Conservation (phyloP, 2,113 vertebrate genomes). For the Anarhynchus alexandrinus region DNA sequence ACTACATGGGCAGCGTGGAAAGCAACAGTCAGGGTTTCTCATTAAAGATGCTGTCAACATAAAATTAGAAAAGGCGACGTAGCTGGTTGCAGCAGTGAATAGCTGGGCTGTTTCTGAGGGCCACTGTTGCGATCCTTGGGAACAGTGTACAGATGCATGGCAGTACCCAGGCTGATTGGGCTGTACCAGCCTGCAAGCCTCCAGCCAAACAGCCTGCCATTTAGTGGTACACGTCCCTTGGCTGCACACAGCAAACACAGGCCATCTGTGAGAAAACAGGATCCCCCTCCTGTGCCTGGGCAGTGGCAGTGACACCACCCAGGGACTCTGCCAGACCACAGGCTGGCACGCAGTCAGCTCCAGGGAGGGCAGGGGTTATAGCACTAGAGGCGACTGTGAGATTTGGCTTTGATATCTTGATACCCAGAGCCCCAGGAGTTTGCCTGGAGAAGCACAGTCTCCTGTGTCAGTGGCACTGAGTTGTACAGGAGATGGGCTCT, state of each 20-base stretch:
- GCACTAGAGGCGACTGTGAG: accelerated
- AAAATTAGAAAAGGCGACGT: accelerated
- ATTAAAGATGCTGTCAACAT: background rate
- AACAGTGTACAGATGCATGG: background rate
- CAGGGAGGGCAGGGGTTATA: background rate
- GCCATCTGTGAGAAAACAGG: background rate
- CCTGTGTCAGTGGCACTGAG: background rate
- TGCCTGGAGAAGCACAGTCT: background rate
- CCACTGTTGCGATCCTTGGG: background rate
- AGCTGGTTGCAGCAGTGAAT: background rate
- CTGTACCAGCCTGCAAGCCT: background rate
- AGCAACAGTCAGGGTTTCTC: background rate
- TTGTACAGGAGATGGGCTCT: accelerated
- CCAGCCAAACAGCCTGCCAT: constrained; percentile 4
- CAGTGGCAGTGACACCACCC: accelerated
- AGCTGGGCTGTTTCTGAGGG: background rate
- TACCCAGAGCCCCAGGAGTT: background rate
- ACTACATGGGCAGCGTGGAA: background rate
- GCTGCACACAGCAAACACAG: background rate
- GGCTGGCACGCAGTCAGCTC: background rate
- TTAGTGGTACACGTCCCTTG: background rate
- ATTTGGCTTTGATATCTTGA: background rate
- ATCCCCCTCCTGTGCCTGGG: background rate
- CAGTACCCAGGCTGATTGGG: background rate
- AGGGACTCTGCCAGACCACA: background rate